Conservation (phyloP, 1,140 invertebrate genomes). For the Platyscapa corneri region DNA sequence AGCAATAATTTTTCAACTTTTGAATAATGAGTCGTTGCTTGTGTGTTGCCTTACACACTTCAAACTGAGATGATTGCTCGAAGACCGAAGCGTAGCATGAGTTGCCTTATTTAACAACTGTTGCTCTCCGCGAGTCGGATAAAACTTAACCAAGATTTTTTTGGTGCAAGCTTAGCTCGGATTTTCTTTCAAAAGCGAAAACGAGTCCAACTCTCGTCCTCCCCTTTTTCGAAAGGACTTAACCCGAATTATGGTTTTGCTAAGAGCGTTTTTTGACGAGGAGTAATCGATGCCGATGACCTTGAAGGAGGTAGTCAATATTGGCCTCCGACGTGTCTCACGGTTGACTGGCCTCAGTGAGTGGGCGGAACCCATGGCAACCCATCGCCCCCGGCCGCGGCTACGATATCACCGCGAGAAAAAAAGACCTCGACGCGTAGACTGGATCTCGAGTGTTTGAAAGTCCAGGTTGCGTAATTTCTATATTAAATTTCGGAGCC, state of each 20-base stretch:
- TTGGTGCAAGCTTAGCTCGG: too few relatives aligned
- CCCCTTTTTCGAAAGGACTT: too few relatives aligned
- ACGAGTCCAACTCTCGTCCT: too few relatives aligned
- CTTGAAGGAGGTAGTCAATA: neutral
- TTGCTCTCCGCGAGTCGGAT: too few relatives aligned
- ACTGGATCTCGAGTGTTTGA: neutral
- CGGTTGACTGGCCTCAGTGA: neutral
- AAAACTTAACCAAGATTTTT: too few relatives aligned
- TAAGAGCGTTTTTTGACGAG: neutral
- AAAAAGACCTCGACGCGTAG: neutral
- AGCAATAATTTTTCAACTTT: too few relatives aligned
- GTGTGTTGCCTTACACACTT: too few relatives aligned
- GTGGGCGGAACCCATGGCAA: neutral
- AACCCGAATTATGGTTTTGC: neutral
- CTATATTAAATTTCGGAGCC: neutral
- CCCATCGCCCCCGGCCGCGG: neutral
- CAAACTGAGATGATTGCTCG: too few relatives aligned
- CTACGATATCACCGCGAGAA: neutral
- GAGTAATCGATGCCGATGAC: neutral
- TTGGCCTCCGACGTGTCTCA: neutral
- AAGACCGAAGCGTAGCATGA: too few relatives aligned
- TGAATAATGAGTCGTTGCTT: too few relatives aligned
- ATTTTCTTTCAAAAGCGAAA: too few relatives aligned
- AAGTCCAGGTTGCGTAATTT: neutral
- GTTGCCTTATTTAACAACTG: too few relatives aligned